Base-by-base conservation (phyloP, 2,888 invertebrate species). In the Melanargia galathea region DNA sequence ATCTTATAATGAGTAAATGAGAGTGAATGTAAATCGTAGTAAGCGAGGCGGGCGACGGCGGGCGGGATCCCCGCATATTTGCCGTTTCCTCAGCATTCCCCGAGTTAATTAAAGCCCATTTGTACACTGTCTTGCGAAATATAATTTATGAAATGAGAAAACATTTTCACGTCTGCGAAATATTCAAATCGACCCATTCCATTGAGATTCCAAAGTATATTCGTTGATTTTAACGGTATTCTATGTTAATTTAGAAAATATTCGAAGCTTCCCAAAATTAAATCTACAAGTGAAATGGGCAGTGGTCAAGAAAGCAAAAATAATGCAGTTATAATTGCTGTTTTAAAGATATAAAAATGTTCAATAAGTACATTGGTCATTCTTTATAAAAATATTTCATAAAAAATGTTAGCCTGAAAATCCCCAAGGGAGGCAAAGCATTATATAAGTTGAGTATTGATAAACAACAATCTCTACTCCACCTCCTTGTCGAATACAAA, bases 101-200 rank as follows among this genome's bases (percentile, higher is more conserved):
- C 80, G 45, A 86, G 87, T 88, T 90, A 90, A 90, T 90, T 90
- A 87, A 88, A 88, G 83, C 82, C 86, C 86, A 87, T 87, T 89
- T 88, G 85, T 87, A 87, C 81, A 85, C 83, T 85, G 86, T 87
- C 87, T 86, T 79, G 79, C 76, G 78, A 83, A 84, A 84, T 86
- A 87, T 85, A 83, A 89, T 86, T 89, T 86, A 84, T 84, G 79
- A 82, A 85, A 85, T 79, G 78, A 80, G 81, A 80, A 83, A 83
- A 77, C 77, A 77, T 82, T 82, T 78, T 67, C 75, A 71, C 73
- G 70, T 75, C 79, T 76, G 71, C 70, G 70, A 79, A 82, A 82
- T 82, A 80, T 82, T 83, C 75, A 75, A 75, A 75, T 75, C 76
- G 77, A 72, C 64, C 49, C 35, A 43, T 40, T 45, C 64, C 68